phyloP scores from a whole-genome alignment of 1,140 invertebrate genomes.

The Hesperophylax magnus region DNA sequence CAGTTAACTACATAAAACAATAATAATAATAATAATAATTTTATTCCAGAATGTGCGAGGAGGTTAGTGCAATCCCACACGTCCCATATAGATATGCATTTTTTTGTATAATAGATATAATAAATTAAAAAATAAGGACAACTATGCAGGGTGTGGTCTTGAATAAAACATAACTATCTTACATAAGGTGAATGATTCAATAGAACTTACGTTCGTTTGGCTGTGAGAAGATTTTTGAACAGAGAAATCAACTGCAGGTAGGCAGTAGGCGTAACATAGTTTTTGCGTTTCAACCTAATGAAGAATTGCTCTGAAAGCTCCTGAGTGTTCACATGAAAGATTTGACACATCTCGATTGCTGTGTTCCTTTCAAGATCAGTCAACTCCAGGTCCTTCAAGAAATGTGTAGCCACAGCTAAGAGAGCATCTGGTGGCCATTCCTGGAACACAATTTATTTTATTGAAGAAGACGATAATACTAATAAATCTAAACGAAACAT shows the following conservation, averaged over 20 bases:
- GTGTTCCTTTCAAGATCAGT: slow-evolving; percentile 79
- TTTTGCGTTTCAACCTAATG: slow-evolving; percentile 80
- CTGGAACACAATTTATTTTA: too few relatives aligned
- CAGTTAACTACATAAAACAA: too few relatives aligned
- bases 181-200: background rate
- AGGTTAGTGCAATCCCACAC: too few relatives aligned
- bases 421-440: slow-evolving; percentile 95
- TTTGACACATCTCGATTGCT: slow-evolving; percentile 91
- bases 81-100: too few relatives aligned
- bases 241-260: slow-evolving; percentile 94
- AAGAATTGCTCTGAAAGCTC: slow-evolving; percentile 82
- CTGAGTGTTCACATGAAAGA: slow-evolving; percentile 90
- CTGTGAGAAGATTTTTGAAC: slow-evolving; percentile 86
- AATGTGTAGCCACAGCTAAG: slow-evolving; percentile 90
- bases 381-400: slow-evolving; percentile 89
- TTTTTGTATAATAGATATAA: too few relatives aligned
- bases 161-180: too few relatives aligned
- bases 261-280: slow-evolving; percentile 95
- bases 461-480: too few relatives aligned
- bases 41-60: too few relatives aligned
- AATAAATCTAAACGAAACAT: too few relatives aligned
- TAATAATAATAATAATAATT: too few relatives aligned
- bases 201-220: slow-evolving; percentile 80
- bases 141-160: too few relatives aligned
- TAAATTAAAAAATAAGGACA: too few relatives aligned